Base-by-base conservation (phyloP, 2,113 vertebrate species). In the Aspidoscelis tigris region DNA sequence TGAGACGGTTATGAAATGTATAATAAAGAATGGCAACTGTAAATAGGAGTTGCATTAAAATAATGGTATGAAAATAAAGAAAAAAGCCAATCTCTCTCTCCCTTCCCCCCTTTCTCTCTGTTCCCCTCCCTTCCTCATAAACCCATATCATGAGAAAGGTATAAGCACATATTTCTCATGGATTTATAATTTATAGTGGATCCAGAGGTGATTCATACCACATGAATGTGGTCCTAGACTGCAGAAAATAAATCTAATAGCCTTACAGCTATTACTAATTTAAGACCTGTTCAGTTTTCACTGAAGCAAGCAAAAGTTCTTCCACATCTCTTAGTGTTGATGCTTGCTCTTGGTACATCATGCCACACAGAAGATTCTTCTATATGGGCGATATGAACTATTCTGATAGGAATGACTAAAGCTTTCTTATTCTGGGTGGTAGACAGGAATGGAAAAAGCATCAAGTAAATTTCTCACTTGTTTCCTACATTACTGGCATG, bases 171-270 rank as follows among this genome's bases (percentile, higher is more conserved):
- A 68, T 86, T 92, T 86, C 84, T 87, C 80, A 86, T 82, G 69
- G 78, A 89, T 92, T 85, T 78, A 77, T 92, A 92, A 93, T 93
- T 93, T 91, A 93, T 58, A 0, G 69, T 89, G 84, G 74, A 91
- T 83, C 58, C 24, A 80, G 71, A 64, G 85, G 80, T 88, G 89
- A 93, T 89, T 93, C 86, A 88, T 71, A 69, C 78, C 80, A 84
- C 18, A 3, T 6, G 80, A 76, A 90, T 89, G 83, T 86, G 80
- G 80, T 89, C 78, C 68, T 91, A 85, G 80, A 70, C 84, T 89
- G 80, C 76, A 89, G 88, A 89, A 90, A 84, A 90, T 89, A 93
- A 92, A 92, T 93, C 88, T 91, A 92, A 89, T 84, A 92, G 73
- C 80, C 88, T 76, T 86, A 87, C 82, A 93, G 55, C 82, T 89